Conservation (phyloP, 2,113 vertebrate species). For the Camelus dromedarius region DNA sequence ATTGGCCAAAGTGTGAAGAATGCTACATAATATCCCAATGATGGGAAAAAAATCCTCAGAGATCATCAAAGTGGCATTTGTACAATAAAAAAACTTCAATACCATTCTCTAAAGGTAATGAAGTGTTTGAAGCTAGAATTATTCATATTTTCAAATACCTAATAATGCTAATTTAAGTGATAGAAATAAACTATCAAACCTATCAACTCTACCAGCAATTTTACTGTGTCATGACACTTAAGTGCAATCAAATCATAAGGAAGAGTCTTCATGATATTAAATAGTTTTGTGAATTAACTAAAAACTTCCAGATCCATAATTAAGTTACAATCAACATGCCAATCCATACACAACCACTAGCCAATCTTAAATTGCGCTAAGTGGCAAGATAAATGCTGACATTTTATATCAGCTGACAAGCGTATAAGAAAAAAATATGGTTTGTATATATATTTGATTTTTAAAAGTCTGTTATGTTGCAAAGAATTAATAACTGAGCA, state of each 20-base stretch:
- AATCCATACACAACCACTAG: neutral
- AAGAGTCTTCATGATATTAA: neutral
- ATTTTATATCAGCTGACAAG: neutral
- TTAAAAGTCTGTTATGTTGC: neutral
- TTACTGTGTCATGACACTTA: neutral
- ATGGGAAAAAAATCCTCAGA: neutral
- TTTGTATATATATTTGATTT: neutral
- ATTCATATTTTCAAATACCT: constrained; percentile 27
- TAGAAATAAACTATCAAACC: neutral
- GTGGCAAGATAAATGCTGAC: neutral
- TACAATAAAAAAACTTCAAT: neutral
- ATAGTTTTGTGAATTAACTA: neutral
- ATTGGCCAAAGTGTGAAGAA: neutral
- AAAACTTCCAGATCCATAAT: neutral
- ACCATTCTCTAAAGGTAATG: neutral
- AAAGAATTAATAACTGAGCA: neutral
- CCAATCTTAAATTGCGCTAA: neutral
- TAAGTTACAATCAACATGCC: neutral
- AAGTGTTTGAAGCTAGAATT: neutral
- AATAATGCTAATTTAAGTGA: constrained; percentile 32
- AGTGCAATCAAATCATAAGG: neutral
- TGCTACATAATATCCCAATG: neutral
- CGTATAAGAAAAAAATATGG: neutral
- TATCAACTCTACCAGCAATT: neutral
- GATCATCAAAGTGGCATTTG: neutral